Percentiles rank a stretch among this genome's conserved stretches.
phyloP scores from a whole-genome alignment of 2,113 vertebrate genomes.

The Notarius quadriscutis region DNA sequence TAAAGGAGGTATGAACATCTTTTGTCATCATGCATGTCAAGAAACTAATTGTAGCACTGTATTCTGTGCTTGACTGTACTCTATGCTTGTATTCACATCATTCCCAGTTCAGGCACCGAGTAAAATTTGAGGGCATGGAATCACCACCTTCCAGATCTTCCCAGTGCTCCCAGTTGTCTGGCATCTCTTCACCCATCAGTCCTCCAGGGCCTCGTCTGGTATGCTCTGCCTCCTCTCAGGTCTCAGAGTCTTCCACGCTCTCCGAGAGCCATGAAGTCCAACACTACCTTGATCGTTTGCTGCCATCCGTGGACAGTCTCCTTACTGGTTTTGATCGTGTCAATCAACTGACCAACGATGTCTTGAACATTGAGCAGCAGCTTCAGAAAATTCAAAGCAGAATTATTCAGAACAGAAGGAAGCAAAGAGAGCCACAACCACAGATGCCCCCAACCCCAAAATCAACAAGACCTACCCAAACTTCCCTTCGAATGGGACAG shows the following conservation, averaged over 20 bases:
- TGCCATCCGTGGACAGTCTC: slow-evolving; percentile 61
- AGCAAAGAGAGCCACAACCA: not conserved
- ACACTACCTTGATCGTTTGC: slow-evolving; percentile 68
- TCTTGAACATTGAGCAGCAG: slow-evolving; percentile 67
- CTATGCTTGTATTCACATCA: not conserved
- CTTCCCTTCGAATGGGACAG: slow-evolving; percentile 1
- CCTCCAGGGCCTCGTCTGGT: slow-evolving; percentile 34
- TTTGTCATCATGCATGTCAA: not conserved
- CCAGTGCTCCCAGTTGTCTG: slow-evolving; percentile 63
- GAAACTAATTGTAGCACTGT: not conserved
- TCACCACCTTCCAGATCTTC: slow-evolving; percentile 69
- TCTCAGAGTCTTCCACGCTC: slow-evolving; percentile 61
- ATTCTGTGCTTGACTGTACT: not conserved
- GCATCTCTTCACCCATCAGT: slow-evolving; percentile 26
- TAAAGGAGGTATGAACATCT: slow-evolving; percentile 70
- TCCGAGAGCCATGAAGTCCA: slow-evolving; percentile 55
- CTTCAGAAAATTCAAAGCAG: slow-evolving; percentile 62
- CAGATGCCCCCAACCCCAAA: slow-evolving; percentile 18
- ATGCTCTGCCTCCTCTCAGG: slow-evolving; percentile 62
- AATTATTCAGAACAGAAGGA: slow-evolving; percentile 52
- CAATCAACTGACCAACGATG: slow-evolving; percentile 67
- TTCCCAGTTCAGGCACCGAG: slow-evolving; percentile 78
- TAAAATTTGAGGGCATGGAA: slow-evolving; percentile 78
- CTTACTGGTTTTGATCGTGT: slow-evolving; percentile 72
- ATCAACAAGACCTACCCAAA: slow-evolving; percentile 38